phyloP scores from a whole-genome alignment of 1,140 invertebrate genomes.

The Drosophila biarmipes region DNA sequence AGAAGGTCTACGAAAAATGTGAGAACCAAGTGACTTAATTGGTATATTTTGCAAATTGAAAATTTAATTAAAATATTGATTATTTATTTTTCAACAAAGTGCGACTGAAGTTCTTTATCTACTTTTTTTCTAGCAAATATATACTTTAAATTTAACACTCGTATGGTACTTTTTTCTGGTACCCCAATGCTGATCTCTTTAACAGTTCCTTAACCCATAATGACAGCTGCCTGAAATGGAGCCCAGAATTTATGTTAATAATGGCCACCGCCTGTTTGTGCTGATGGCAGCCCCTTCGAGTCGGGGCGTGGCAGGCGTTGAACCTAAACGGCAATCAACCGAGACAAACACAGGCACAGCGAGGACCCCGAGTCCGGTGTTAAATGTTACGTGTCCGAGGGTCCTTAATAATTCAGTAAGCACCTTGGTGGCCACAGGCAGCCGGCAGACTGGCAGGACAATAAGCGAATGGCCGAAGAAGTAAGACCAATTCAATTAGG shows the following conservation, averaged over 20 bases:
- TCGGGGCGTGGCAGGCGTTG: constrained; percentile 31
- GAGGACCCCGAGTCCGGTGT: constrained; percentile 11
- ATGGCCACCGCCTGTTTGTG: constrained; percentile 9
- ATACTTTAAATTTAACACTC: no score
- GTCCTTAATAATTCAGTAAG: constrained; percentile 55
- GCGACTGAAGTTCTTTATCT: no score
- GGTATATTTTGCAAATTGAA: no score
- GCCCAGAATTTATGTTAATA: constrained; percentile 26
- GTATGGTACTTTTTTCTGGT: neutral
- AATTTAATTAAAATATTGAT: no score
- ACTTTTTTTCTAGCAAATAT: no score
- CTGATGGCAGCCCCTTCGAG: constrained; percentile 12
- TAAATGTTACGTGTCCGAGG: constrained; percentile 53
- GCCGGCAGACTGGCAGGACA: constrained; percentile 28
- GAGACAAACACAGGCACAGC: constrained; percentile 19
- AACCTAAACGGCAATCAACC: constrained; percentile 45
- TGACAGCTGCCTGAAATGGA: constrained; percentile 9
- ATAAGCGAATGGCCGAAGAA: neutral
- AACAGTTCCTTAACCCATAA: neutral
- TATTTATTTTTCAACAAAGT: no score
- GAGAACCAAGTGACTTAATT: no score
- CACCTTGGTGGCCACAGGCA: constrained; percentile 43
- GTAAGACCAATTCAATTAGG: constrained; percentile 70
- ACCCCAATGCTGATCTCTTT: neutral
- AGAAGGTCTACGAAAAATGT: neutral